phyloP scores from a whole-genome alignment of 2,888 invertebrate species.

The Athetis lepigone region DNA sequence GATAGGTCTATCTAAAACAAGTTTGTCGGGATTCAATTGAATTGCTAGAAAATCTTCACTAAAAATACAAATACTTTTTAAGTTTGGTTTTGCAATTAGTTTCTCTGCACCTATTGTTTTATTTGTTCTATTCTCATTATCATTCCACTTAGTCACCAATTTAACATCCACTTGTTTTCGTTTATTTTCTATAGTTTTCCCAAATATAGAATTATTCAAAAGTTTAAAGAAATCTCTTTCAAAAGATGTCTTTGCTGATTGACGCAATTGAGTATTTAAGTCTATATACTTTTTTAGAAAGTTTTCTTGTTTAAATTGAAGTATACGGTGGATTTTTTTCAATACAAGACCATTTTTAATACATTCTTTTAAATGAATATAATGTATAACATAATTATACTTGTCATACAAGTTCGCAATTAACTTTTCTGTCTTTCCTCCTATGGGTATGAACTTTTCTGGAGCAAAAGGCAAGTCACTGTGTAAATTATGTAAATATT shows the following conservation, averaged over 20 bases:
- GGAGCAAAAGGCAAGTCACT: too few species aligned
- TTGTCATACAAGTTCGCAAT: not conserved
- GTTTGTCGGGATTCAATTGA: not conserved
- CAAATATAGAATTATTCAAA: not conserved
- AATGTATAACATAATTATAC: not conserved
- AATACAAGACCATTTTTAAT: not conserved
- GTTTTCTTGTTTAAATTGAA: too few species aligned
- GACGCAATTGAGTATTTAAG: not conserved
- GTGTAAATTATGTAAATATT: too few species aligned
- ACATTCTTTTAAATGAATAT: not conserved
- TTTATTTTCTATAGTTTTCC: constrained; percentile 1
- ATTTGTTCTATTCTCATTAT: not conserved
- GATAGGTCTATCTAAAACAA: not conserved
- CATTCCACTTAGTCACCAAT: not conserved
- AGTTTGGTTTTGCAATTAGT: not conserved
- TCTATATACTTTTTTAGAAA: too few species aligned
- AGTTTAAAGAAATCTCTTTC: not conserved
- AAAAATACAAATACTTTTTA: not conserved
- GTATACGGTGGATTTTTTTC: too few species aligned
- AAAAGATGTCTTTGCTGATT: not conserved
- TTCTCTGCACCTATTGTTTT: too few species aligned
- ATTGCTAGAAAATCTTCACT: not conserved
- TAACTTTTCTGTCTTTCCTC: not conserved
- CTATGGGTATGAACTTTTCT: too few species aligned
- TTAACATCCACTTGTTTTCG: not conserved